Base-by-base conservation (phyloP, 2,888 invertebrate genomes). In the Tachina grossa region DNA sequence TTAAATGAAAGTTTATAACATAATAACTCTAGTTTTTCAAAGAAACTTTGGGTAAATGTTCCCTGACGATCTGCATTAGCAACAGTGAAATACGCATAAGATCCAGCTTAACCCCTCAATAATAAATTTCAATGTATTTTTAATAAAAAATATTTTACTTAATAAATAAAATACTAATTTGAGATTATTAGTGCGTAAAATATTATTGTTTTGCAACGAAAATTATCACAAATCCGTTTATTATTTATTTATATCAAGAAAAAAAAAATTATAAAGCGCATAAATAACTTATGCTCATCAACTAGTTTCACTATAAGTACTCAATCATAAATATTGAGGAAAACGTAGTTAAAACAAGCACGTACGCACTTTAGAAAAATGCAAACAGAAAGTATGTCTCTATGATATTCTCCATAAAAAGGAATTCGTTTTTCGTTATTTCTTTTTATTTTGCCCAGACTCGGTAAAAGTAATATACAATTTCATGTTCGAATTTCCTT, bases 281-380 rank as follows among this genome's bases (percentile, higher is more conserved):
- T 22, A 22, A 22, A 22, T 22, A 22, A 22, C 2, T 22, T 2
- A 22, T 22, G 2, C 9, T 19, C 11, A 47, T 47, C 41, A 49
- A 16, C n/a, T 19, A 68, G 16, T 66, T 74, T 10, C 31, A 53
- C 10, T 65, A 16, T 53, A 75, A 75, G 51, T 11, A 53, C 43
- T 51, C 22, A 2, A 6, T 1, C 51, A 51, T 63, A 63, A 14
- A 6, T 11, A 22, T 11, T 31, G 1, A 43, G 13, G 31, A 31
- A 47, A 39, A 63, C 14, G 41, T 22, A 14, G 16, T 47, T 14
- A 16, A 14, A 65, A 39, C 9, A 1, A 10, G 51, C 78, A 79
- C 78, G 63, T 68, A 68, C 41, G 39, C 39, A 19, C 9, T 51
- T 19, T 9, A 69, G 22, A n/a, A 45, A 13, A 16, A 78, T 11